Evolutionary conservation across 2,113 vertebrate species (phyloP).

Genomic region (Sander lucioperca): DNA sequence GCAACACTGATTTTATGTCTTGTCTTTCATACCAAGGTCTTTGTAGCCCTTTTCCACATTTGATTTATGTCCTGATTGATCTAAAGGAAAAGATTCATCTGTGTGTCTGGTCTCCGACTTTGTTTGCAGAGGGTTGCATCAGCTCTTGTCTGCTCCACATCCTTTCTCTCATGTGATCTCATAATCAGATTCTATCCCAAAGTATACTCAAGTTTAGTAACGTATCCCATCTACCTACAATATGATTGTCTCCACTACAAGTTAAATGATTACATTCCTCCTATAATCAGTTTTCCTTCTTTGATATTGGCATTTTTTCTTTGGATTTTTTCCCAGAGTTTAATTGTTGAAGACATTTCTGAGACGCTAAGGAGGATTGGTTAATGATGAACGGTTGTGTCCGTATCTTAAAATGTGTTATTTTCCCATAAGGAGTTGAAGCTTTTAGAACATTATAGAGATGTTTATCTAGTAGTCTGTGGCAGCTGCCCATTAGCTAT

Average conservation of each 20-base stretch:
- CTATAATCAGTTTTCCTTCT: neutral
- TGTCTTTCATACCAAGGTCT: conserved; percentile 29
- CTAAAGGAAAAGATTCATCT: conserved; percentile 43
- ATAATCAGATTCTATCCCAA: conserved; percentile 48
- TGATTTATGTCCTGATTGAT: conserved; percentile 54
- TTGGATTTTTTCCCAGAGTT: neutral
- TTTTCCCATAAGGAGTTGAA: neutral
- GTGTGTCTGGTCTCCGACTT: conserved; percentile 42
- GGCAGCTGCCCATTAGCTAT: conserved; percentile 56
- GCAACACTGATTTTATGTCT: conserved; percentile 25
- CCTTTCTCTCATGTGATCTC: conserved; percentile 52
- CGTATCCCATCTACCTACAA: conserved; percentile 9
- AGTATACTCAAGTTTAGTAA: conserved; percentile 48
- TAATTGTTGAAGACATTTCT: neutral
- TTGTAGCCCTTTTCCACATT: conserved; percentile 43
- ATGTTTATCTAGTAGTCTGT: conserved; percentile 44
- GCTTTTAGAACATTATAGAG: conserved; percentile 30
- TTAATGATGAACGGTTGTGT: neutral
- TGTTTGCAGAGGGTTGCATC: conserved; percentile 71
- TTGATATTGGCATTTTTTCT: neutral
- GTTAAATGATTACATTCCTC: conserved; percentile 27
- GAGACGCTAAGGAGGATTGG: neutral
- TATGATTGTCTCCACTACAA: neutral
- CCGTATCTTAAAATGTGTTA: conserved; percentile 3
- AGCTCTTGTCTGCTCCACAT: conserved; percentile 58